Percentiles rank a stretch among this genome's conserved stretches.
phyloP scores from a whole-genome alignment of 1,140 invertebrate genomes.

The Aphaenogaster floridana region DNA sequence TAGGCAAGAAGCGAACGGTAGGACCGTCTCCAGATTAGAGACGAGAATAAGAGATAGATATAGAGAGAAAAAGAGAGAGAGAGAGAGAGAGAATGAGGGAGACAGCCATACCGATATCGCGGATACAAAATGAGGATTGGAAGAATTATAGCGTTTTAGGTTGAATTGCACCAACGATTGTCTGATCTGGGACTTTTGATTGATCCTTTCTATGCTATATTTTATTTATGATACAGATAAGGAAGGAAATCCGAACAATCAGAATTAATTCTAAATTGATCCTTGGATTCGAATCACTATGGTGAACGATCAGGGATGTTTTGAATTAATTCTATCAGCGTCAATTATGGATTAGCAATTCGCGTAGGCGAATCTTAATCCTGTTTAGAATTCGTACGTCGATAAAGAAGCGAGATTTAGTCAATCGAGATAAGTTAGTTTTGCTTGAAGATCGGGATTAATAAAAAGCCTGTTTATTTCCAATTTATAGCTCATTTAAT shows the following conservation, averaged over 20 bases:
- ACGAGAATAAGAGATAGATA: constrained; percentile 9
- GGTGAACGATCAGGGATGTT: not conserved
- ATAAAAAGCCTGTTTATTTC: constrained; percentile 11
- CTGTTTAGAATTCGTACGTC: not conserved
- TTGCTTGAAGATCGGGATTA: not conserved
- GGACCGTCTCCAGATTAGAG: constrained; percentile 18
- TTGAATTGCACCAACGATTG: constrained; percentile 3
- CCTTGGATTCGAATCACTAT: not conserved
- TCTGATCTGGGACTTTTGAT: not conserved
- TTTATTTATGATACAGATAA: not conserved
- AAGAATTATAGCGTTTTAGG: not conserved
- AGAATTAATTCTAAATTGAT: not conserved
- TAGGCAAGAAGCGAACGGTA: constrained; percentile 41
- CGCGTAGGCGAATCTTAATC: not conserved
- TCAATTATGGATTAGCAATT: not conserved
- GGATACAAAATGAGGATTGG: not conserved
- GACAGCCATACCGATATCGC: not conserved
- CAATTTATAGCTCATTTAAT: constrained; percentile 1
- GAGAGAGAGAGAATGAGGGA: constrained; percentile 25
- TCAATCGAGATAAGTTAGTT: not conserved
- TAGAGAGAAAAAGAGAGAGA: not conserved
- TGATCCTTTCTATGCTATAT: not conserved
- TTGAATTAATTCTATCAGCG: not conserved
- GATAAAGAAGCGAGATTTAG: not conserved
- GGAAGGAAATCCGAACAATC: not conserved